Evolutionary conservation across 2,113 vertebrate species (phyloP).

Genomic region (Oenanthe oenanthe): DNA sequence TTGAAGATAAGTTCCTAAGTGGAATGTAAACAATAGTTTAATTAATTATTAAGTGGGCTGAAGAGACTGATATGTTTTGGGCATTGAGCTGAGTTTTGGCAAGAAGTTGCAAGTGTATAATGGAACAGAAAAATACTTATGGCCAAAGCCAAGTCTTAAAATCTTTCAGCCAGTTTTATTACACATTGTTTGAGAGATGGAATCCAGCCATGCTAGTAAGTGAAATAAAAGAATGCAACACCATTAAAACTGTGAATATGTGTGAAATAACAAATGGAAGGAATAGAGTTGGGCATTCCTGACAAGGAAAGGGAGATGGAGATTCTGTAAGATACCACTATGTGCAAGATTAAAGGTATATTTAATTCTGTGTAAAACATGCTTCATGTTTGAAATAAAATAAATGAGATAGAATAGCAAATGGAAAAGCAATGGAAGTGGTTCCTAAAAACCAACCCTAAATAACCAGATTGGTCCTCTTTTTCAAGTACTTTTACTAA

Average conservation of each 20-base stretch:
- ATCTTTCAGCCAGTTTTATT: slow-evolving; percentile 48
- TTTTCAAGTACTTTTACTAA: background rate
- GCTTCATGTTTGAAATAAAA: background rate
- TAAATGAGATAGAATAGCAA: background rate
- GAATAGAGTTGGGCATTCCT: background rate
- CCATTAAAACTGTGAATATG: background rate
- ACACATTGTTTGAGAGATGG: slow-evolving; percentile 28
- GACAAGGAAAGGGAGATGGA: background rate
- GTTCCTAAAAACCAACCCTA: background rate
- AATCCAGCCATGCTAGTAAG: background rate
- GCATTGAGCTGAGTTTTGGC: slow-evolving; percentile 5
- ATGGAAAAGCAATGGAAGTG: background rate
- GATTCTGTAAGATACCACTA: background rate
- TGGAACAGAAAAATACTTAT: slow-evolving; percentile 38
- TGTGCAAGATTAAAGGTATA: background rate
- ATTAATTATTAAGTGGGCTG: slow-evolving; percentile 47
- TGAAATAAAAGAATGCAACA: slow-evolving; percentile 19
- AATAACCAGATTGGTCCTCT: background rate
- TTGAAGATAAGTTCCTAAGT: slow-evolving; percentile 29
- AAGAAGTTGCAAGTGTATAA: background rate
- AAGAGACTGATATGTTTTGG: slow-evolving; percentile 31
- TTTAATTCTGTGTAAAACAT: background rate
- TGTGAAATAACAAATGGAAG: slow-evolving; percentile 44
- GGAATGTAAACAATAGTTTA: slow-evolving; percentile 43
- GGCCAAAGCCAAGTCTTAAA: slow-evolving; percentile 41